These are phyloP conservation scores for Bothrops alternatus DNA, from an alignment of 2,797 vertebrate genomes.

Conservation along the genomic window DNA sequence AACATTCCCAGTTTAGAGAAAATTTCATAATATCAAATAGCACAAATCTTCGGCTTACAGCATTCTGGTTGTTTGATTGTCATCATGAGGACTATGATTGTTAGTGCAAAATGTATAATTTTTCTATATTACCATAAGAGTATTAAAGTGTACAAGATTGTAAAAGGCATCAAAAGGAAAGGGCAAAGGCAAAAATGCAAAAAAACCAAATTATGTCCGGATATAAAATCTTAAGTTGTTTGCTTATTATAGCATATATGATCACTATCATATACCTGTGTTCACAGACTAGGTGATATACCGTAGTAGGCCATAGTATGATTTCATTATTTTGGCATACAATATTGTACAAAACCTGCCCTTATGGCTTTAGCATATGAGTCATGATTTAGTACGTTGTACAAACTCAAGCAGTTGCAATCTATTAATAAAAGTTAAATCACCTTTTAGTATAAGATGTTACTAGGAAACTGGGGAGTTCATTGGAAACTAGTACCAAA, in stretches of 20 bases:
- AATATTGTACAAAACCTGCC: neutral
- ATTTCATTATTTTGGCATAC: neutral
- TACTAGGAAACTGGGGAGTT: neutral
- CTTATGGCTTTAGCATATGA: neutral
- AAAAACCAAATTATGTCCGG: neutral
- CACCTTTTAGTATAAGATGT: neutral
- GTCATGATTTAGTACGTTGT: neutral
- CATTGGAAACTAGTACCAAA: neutral
- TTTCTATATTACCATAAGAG: neutral
- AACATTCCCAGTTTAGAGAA: neutral
- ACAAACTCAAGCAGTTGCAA: neutral
- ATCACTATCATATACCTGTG: neutral
- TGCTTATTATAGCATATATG: neutral
- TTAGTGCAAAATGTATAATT: neutral
- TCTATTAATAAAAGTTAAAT: neutral
- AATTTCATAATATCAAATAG: neutral
- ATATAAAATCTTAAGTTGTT: neutral
- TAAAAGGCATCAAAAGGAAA: neutral
- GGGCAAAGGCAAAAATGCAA: neutral
- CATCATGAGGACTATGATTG: neutral
- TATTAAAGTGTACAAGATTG: neutral
- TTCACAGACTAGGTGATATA: neutral
- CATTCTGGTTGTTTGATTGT: neutral
- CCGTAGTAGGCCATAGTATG: neutral
- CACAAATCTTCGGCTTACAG: neutral